These are phyloP conservation scores for Umimayanthus chanpuru DNA, from an alignment of 92 coral and sea anemone genomes.

Conservation along the genomic window DNA sequence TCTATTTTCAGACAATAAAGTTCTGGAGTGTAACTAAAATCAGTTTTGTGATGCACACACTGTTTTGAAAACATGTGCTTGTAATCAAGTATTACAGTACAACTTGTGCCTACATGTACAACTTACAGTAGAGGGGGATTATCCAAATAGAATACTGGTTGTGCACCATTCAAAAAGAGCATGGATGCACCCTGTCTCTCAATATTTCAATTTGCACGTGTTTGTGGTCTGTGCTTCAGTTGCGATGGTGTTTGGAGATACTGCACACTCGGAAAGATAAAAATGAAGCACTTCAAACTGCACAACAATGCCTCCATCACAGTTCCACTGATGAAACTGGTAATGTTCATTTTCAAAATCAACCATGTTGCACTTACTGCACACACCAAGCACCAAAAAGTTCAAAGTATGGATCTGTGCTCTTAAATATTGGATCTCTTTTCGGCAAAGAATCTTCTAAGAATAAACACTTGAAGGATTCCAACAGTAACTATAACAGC, in stretches of 20 bases:
- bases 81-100: too few relatives aligned
- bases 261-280: not conserved
- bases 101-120: too few relatives aligned
- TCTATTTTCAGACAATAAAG: too few relatives aligned
- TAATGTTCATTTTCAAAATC: not conserved
- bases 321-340: not conserved
- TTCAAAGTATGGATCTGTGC: not conserved
- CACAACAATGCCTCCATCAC: too few relatives aligned
- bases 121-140: not conserved
- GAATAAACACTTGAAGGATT: constrained; percentile 92
- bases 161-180: not conserved
- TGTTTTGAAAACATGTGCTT: too few relatives aligned
- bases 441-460: constrained; percentile 95
- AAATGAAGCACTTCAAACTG: not conserved
- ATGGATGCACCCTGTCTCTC: not conserved
- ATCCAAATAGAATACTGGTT: not conserved
- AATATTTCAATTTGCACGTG: not conserved
- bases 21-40: too few relatives aligned
- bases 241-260: not conserved
- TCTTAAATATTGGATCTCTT: constrained; percentile 91
- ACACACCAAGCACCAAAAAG: not conserved
- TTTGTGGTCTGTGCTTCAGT: not conserved
- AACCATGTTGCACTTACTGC: not conserved
- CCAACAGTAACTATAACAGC: constrained; percentile 83
- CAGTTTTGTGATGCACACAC: too few relatives aligned